These are phyloP conservation scores for Cliona cf. orientalis DNA, from an alignment of 37 sponge, comb jelly and placozoan genomes.

Conservation along the genomic window DNA sequence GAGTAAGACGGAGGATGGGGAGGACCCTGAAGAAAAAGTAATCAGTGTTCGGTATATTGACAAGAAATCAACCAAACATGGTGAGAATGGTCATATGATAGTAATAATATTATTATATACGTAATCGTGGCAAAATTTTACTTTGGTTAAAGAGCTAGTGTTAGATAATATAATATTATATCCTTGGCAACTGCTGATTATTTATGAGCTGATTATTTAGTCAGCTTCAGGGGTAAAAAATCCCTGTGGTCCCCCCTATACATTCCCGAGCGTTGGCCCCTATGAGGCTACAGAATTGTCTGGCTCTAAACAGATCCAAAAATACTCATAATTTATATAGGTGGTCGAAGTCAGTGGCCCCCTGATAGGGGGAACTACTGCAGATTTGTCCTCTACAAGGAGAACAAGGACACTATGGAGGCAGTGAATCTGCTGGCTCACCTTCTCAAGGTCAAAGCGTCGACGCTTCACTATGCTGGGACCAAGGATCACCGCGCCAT, in stretches of 20 bases:
- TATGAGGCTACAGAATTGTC: no score
- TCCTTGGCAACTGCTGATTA: not conserved
- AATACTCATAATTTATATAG: no score
- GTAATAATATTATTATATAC: not conserved
- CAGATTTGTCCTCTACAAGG: conserved; percentile 89
- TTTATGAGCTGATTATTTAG: no score
- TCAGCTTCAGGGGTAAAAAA: no score
- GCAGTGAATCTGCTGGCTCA: conserved; percentile 67
- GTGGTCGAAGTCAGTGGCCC: conserved; percentile 56
- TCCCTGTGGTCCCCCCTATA: no score
- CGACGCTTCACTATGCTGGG: conserved; percentile 80
- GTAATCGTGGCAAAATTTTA: not conserved
- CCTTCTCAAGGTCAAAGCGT: conserved; percentile 71
- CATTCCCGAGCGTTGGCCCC: no score
- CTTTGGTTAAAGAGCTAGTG: not conserved
- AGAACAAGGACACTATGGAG: conserved; percentile 89
- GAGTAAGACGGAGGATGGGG: conserved; percentile 56
- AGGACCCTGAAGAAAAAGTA: no score
- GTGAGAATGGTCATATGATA: no score
- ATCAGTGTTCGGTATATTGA: no score
- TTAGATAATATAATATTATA: not conserved
- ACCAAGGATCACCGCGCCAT: conserved; percentile 93
- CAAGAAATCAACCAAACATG: no score
- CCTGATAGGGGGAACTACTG: conserved; percentile 63
- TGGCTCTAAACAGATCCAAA: no score